These are phyloP conservation scores for Heliocidaris erythrogramma DNA, from an alignment of 35 echinoderm and acorn worm genomes.

Conservation along the genomic window DNA sequence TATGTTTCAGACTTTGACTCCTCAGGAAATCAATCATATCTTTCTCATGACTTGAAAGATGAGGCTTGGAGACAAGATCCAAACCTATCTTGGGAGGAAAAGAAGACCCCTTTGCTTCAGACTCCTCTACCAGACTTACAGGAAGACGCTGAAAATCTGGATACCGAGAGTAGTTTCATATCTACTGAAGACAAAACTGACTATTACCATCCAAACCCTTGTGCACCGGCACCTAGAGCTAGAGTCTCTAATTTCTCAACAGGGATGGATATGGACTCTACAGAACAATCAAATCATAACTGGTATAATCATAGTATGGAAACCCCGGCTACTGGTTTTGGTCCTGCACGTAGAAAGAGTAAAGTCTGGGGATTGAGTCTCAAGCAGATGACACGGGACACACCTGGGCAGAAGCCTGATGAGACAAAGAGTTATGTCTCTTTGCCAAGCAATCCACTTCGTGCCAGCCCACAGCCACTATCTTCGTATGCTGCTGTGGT, in stretches of 20 bases:
- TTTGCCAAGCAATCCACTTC: background rate
- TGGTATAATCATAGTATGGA: slow-evolving; percentile 7
- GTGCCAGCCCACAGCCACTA: background rate
- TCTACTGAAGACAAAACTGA: slow-evolving; percentile 28
- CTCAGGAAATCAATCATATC: background rate
- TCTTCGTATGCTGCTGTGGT: slow-evolving; percentile 32
- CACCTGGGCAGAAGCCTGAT: background rate
- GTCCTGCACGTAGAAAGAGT: background rate
- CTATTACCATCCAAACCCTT: background rate
- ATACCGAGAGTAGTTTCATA: background rate
- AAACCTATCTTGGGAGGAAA: background rate
- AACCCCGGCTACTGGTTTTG: background rate
- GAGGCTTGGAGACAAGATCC: background rate
- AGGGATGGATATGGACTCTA: background rate
- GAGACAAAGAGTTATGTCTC: background rate
- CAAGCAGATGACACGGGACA: background rate
- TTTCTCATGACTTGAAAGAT: background rate
- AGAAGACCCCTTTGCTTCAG: background rate
- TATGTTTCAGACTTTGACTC: background rate
- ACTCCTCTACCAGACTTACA: background rate
- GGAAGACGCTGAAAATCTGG: background rate
- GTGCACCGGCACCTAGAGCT: background rate
- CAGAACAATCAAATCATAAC: background rate
- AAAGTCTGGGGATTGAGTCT: slow-evolving; percentile 29
- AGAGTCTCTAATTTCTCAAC: background rate